These are phyloP conservation scores for Drosophila chauvacae DNA, from an alignment of 1,140 invertebrate genomes.

Conservation along the genomic window DNA sequence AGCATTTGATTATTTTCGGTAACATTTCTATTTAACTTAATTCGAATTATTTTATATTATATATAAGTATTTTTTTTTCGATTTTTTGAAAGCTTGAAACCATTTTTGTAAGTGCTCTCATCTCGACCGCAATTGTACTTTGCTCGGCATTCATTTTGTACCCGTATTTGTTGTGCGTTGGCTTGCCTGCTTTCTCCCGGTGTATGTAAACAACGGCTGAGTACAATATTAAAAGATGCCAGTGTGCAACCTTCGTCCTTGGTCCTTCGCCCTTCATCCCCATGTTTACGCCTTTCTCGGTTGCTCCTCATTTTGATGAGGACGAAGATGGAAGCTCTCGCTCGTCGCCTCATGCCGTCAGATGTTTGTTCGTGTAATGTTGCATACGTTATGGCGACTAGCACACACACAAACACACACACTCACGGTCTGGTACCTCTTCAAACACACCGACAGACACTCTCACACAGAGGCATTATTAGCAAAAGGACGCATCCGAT, in stretches of 20 bases:
- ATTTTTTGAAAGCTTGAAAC: neutral
- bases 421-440: slow-evolving; percentile 11
- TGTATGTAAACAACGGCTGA: slow-evolving; percentile 53
- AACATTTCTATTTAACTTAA: no score
- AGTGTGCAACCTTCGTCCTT: slow-evolving; percentile 8
- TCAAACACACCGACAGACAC: slow-evolving; percentile 31
- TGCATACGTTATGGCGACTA: slow-evolving; percentile 56
- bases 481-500: slow-evolving; percentile 53
- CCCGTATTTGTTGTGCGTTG: neutral
- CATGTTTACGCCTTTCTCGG: slow-evolving; percentile 30
- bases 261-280: neutral
- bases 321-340: slow-evolving; percentile 33
- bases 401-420: slow-evolving; percentile 16
- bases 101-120: neutral
- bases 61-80: neutral
- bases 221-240: slow-evolving; percentile 66
- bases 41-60: neutral
- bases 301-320: slow-evolving; percentile 47
- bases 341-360: slow-evolving; percentile 20
- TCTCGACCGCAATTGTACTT: neutral
- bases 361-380: slow-evolving; percentile 61
- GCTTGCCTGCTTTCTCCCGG: slow-evolving; percentile 13
- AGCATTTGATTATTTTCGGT: no score
- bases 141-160: neutral
- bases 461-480: slow-evolving; percentile 49